Base-by-base conservation (phyloP, 2,888 invertebrate species). In the Cremastinae sp. region DNA sequence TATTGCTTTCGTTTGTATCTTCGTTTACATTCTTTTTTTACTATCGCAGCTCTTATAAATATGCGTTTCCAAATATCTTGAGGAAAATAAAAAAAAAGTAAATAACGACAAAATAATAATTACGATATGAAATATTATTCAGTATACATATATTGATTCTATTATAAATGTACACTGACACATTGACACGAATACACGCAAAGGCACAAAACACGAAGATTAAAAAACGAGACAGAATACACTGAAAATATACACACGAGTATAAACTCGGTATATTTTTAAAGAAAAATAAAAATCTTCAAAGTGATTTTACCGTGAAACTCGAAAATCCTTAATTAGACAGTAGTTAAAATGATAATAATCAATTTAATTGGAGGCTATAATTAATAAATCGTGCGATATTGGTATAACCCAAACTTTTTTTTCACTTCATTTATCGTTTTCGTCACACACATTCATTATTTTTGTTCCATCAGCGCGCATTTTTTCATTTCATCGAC, bases 121-220 rank as follows among this genome's bases (percentile, higher is more conserved):
- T 49, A 68, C 18, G 51, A 68, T 72, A 64, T 53, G 28, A 75
- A 71, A 41, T 75, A 64, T 62, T 68, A 72, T 62, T 71, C 56
- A 62, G 70, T 66, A 71, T 62, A 66, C 28, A 28, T 28, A 28
- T 74, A 74, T 68, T 74, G 68, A 74, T 71, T 75, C 66, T 62
- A 75, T 75, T 68, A 45, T 71, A 65, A 4, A 22, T 22, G 37
- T 28, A 71, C 41, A 58, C 35, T 28, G 28, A 56, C 8, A 49
- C 37, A 59, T 1, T 59, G 8, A 28, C 58, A 64, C 56, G 22
- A 39, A 28, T 22, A 43, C 20, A 16, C 12, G 16, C 16, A 1
- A 51, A 8, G 35, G 2, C 39, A 39, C 56, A 41, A 22, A n/a
- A 12, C n/a, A 41, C 53, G 43, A 20, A 43, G 10, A 14, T n/a